Evolutionary conservation across 2,888 invertebrate species (phyloP).

Genomic region (Antheraea assamensis): DNA sequence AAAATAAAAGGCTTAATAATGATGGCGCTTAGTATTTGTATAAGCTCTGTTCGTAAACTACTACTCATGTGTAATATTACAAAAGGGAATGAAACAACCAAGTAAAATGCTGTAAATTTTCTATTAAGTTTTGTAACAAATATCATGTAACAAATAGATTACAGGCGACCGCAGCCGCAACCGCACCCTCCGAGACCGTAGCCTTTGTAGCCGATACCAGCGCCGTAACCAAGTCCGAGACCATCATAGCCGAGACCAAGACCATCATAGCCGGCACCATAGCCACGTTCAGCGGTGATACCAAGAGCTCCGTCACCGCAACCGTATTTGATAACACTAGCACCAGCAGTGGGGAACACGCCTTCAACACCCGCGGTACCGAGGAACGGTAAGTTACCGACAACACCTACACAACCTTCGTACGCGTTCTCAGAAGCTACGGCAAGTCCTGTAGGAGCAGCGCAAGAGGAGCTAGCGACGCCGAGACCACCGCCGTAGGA

Average conservation of each 20-base stretch:
- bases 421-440: slow-evolving; percentile 40
- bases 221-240: slow-evolving; percentile 22
- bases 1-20: too few relatives aligned
- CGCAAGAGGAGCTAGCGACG: slow-evolving; percentile 19
- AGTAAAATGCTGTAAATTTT: background rate
- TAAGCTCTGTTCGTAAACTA: too few relatives aligned
- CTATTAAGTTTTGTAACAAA: background rate
- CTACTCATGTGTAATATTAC: too few relatives aligned
- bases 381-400: slow-evolving; percentile 47
- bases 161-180: slow-evolving; percentile 22
- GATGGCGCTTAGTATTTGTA: too few relatives aligned
- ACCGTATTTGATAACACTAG: slow-evolving; percentile 38
- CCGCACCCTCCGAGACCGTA: slow-evolving; percentile 19
- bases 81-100: too few relatives aligned
- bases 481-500: slow-evolving; percentile 16
- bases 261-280: slow-evolving; percentile 21
- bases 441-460: slow-evolving; percentile 22
- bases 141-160: background rate
- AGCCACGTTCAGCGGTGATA: slow-evolving; percentile 26
- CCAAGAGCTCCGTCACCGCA: slow-evolving; percentile 38
- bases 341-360: slow-evolving; percentile 38
- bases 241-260: slow-evolving; percentile 24
- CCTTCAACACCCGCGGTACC: slow-evolving; percentile 43
- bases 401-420: slow-evolving; percentile 35
- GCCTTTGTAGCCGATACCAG: slow-evolving; percentile 17